These are phyloP conservation scores for Drosophila mojavensis DNA, from an alignment of 1,140 invertebrate species.

Conservation along the genomic window DNA sequence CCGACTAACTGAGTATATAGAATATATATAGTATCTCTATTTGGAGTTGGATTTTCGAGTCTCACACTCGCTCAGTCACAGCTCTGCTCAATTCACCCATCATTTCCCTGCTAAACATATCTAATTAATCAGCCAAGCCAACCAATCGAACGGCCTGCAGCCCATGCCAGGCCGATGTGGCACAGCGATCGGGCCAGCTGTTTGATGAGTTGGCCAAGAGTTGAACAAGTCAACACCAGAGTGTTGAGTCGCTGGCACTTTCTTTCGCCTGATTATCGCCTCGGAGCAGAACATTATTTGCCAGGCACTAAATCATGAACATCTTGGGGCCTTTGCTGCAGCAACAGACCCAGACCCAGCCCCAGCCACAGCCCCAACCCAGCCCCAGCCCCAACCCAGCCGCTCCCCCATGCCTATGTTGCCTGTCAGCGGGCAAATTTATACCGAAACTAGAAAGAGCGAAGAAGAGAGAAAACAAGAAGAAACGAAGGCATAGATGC, in stretches of 20 bases:
- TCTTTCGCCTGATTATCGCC: constrained; percentile 23
- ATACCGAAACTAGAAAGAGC: constrained; percentile 35
- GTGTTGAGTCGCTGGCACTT: not conserved
- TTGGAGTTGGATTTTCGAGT: not conserved
- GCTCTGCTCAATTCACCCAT: too few relatives aligned
- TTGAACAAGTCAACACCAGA: not conserved
- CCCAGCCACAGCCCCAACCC: not conserved
- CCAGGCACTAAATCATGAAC: constrained; percentile 39
- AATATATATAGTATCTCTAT: too few relatives aligned
- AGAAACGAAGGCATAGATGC: constrained; percentile 27
- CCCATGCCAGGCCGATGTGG: too few relatives aligned
- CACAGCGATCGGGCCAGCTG: not conserved
- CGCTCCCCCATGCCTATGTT: not conserved
- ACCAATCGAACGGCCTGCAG: too few relatives aligned
- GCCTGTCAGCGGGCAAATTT: constrained; percentile 68
- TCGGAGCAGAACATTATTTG: constrained; percentile 40
- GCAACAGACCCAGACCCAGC: not conserved
- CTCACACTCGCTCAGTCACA: too few relatives aligned
- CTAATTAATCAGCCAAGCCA: not conserved
- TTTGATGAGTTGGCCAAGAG: not conserved
- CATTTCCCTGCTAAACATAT: not conserved
- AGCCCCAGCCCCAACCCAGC: not conserved
- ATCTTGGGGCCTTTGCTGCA: constrained; percentile 12
- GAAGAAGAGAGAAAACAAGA: constrained; percentile 20
- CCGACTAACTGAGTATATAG: too few relatives aligned